Percentiles rank a stretch among this genome's conserved stretches.
Evolutionary conservation across 2,113 vertebrate genomes (phyloP).

Genomic region (Crotalus helleri): DNA sequence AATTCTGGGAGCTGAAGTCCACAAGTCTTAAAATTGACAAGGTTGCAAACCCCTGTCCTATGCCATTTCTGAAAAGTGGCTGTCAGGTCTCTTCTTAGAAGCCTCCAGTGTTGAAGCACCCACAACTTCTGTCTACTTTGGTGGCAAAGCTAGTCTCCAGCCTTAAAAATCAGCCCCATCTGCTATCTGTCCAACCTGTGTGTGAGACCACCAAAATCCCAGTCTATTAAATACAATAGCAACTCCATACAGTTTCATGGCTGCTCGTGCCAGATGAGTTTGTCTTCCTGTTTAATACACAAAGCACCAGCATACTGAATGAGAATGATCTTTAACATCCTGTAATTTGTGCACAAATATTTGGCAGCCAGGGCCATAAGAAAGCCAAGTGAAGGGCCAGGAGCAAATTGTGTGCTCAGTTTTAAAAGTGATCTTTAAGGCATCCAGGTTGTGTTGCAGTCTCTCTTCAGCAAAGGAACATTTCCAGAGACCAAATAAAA

Average conservation of each 20-base stretch:
- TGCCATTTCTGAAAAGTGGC: neutral
- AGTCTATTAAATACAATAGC: slow-evolving; percentile 30
- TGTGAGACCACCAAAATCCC: slow-evolving; percentile 4
- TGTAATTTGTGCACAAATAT: slow-evolving; percentile 25
- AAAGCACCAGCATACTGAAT: slow-evolving; percentile 47
- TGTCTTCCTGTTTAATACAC: slow-evolving; percentile 46
- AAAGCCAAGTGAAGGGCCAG: neutral
- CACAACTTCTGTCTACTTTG: neutral
- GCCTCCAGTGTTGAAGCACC: neutral
- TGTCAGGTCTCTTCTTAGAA: neutral
- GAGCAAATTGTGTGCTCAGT: neutral
- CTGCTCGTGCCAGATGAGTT: slow-evolving; percentile 42
- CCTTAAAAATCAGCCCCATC: neutral
- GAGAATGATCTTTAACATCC: slow-evolving; percentile 40
- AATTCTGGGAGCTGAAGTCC: too few relatives aligned
- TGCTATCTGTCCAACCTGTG: neutral
- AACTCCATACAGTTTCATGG: slow-evolving; percentile 38
- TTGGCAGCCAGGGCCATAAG: slow-evolving; percentile 47
- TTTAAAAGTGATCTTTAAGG: neutral
- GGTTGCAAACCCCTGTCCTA: neutral
- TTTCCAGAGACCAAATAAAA: neutral
- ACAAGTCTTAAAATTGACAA: too few relatives aligned
- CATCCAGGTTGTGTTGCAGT: neutral
- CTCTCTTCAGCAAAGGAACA: neutral
- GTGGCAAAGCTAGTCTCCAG: accelerated